Evolutionary conservation across 2,797 vertebrate genomes (phyloP).

Genomic region (Muscicapa comitata): DNA sequence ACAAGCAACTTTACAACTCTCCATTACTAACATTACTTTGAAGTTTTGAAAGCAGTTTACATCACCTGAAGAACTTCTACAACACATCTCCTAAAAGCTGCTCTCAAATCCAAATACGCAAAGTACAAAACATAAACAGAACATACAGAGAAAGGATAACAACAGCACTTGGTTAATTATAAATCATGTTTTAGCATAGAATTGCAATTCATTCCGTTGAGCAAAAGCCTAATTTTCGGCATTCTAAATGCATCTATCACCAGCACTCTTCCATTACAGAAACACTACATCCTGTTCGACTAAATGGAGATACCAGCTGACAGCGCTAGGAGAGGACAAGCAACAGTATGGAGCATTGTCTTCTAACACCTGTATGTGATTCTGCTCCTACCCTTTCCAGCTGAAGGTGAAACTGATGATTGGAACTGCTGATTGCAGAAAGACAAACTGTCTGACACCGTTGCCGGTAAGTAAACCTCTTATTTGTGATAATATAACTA

Average conservation of each 20-base stretch:
- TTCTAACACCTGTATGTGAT: background rate
- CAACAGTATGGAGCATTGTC: background rate
- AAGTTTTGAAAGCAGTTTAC: background rate
- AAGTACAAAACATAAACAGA: background rate
- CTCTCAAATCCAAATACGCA: background rate
- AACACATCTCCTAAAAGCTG: background rate
- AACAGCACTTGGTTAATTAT: background rate
- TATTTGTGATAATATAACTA: background rate
- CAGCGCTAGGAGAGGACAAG: background rate
- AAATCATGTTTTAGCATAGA: background rate
- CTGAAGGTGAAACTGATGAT: background rate
- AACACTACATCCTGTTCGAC: background rate
- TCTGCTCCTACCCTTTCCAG: background rate
- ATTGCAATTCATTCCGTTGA: background rate
- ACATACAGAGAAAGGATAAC: background rate
- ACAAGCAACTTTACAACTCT: background rate
- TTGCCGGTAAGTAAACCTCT: background rate
- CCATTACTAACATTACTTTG: background rate
- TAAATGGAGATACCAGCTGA: background rate
- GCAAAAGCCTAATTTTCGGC: background rate
- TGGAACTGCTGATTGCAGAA: background rate
- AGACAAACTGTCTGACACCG: background rate
- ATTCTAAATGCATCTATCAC: background rate
- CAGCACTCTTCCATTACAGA: background rate
- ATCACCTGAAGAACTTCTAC: background rate